Evolutionary conservation across 1,140 invertebrate species (phyloP).

Genomic region (Cecropterus lyciades): DNA sequence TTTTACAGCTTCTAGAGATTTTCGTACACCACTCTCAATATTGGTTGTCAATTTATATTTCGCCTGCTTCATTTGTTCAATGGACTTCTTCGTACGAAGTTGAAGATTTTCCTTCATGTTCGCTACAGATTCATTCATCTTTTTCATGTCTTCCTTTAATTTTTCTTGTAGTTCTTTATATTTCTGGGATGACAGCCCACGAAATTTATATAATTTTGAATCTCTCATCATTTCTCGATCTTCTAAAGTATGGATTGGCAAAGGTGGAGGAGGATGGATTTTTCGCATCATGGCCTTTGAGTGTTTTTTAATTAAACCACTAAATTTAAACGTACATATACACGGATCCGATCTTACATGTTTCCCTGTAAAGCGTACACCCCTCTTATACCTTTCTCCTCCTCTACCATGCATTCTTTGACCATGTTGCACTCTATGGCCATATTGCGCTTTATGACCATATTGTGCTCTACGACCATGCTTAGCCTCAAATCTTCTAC

Average conservation of each 20-base stretch:
- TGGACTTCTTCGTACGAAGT: conserved; percentile 38
- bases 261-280: conserved; percentile 16
- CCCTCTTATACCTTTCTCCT: conserved; percentile 35
- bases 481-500: neutral
- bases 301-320: conserved; percentile 41
- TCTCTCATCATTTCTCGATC: conserved; percentile 3
- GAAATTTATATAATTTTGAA: conserved; percentile 30
- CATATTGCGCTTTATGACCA: no score
- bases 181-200: conserved; percentile 37
- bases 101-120: conserved; percentile 42
- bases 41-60: conserved; percentile 41
- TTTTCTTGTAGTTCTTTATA: conserved; percentile 35
- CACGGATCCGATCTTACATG: conserved; percentile 60
- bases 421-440: no score
- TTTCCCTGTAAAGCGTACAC: conserved; percentile 53
- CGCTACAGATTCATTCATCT: conserved; percentile 40
- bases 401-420: conserved; percentile 18
- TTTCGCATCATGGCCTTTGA: conserved; percentile 37
- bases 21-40: conserved; percentile 7
- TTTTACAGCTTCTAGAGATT: conserved; percentile 9
- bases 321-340: conserved; percentile 55
- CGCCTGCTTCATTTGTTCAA: conserved; percentile 38
- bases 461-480: no score
- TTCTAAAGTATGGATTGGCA: conserved; percentile 22
- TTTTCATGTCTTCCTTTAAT: conserved; percentile 31